Base-by-base conservation (phyloP, 2,113 vertebrate genomes). In the Heterocephalus glaber region DNA sequence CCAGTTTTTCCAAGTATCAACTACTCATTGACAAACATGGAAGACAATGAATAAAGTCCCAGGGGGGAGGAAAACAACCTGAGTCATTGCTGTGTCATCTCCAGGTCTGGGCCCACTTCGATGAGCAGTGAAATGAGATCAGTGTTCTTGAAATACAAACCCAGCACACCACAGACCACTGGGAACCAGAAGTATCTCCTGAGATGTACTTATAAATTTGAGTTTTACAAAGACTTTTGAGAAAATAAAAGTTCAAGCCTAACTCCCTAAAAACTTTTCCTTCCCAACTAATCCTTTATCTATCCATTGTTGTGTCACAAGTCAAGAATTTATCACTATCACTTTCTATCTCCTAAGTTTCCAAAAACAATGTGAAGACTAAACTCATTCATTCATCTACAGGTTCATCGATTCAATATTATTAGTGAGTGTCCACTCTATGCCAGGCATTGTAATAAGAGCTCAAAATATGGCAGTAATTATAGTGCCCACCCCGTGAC, bases 1-100 rank as follows among this genome's bases (percentile, higher is more conserved):
- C 10, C 80, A 52, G 7, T 72, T 86, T 83, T 65, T 94, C 80
- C 74, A 68, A 95, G 74, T 93, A 85, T 77, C 92, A 56, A 24
- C 22, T 2, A 89, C 56, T 95, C 13, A 47, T 26, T 35, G 58
- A 41, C 74, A 77, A 44, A 77, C 20, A 63, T 22, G n/a, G 72
- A 47, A 58, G 47, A 56, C 33, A 61, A 11, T 44, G 76, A 95
- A 28, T 22, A 9, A 89, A 52, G n/a, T 60, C 76, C 58, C 16
- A 5, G 54, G 70, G 63, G 58, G 6, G 19, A 33, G 35, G 24
- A 24, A 87, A 65, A 30, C 11, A 11, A 2, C 11, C 44, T 92
- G 81, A 92, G 22, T 94, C 90, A 87, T 6, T 8, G 30, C 12
- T 13, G 5, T 41, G 30, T 76, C 56, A 12, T n/a, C 41, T 66